These are phyloP conservation scores for Nephrocerus scutellatus DNA, from an alignment of 2,888 invertebrate species.

Conservation along the genomic window DNA sequence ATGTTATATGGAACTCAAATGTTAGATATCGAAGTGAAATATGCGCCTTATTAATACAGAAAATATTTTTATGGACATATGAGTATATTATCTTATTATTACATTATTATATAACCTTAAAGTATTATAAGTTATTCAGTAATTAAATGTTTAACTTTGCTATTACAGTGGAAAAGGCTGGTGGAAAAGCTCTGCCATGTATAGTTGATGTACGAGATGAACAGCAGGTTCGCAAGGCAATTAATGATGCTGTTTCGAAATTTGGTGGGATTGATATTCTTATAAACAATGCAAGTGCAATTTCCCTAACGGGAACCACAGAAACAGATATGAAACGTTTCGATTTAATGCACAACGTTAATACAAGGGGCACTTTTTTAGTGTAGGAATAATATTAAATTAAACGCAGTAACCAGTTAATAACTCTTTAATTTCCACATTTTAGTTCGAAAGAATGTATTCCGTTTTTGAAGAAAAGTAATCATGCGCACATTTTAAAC, in stretches of 20 bases:
- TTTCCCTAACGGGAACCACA: constrained; percentile 72
- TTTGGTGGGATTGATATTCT: constrained; percentile 95
- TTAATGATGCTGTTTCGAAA: constrained; percentile 60
- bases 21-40: no score
- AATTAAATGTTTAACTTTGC: no score
- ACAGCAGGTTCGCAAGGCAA: constrained; percentile 58
- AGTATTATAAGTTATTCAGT: no score
- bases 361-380: constrained; percentile 90
- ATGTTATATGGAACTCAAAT: no score
- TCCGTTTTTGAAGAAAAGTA: constrained; percentile 77
- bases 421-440: constrained; percentile 23
- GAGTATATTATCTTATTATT: no score
- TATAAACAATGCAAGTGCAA: constrained; percentile 95
- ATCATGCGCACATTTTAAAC: constrained; percentile 90
- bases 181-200: constrained; percentile 74
- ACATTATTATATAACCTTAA: no score
- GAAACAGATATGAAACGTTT: constrained; percentile 92
- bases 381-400: constrained; percentile 56
- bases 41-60: no score
- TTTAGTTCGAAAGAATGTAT: constrained; percentile 81
- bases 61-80: no score
- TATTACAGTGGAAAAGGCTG: constrained; percentile 64
- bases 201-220: constrained; percentile 78
- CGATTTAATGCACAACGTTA: constrained; percentile 92
- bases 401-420: background rate